phyloP scores from a whole-genome alignment of 2,888 invertebrate genomes.

The Scaptodrosophila latifasciaeformis region DNA sequence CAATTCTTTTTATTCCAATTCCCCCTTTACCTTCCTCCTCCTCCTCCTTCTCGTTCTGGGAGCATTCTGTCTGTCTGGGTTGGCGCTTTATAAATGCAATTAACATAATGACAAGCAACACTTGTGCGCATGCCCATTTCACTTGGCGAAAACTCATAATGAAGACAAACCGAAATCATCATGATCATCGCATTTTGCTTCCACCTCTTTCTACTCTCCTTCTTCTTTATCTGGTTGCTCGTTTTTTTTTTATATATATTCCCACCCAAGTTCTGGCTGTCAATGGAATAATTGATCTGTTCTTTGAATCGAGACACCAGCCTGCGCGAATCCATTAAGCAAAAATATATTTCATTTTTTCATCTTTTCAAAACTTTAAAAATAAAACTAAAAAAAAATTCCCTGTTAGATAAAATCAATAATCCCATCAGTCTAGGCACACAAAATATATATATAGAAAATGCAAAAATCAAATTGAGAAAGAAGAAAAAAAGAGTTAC shows the following conservation, averaged over 20 bases:
- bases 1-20: background rate
- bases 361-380: too few species aligned
- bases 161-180: too few species aligned
- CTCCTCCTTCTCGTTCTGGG: conserved; percentile 6
- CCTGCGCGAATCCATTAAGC: too few species aligned
- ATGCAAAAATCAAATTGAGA: background rate
- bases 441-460: background rate
- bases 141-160: too few species aligned
- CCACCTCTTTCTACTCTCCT: background rate
- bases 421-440: conserved; percentile 1
- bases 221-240: background rate
- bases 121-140: conserved; percentile 69
- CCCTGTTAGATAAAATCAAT: too few species aligned
- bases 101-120: conserved; percentile 70
- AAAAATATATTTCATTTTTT: too few species aligned
- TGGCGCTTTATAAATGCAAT: conserved; percentile 67
- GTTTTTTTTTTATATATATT: too few species aligned
- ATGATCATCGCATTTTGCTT: conserved; percentile 37
- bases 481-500: background rate
- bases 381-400: too few species aligned
- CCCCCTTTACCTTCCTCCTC: background rate
- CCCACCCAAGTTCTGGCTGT: too few species aligned
- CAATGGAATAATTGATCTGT: too few species aligned
- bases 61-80: conserved; percentile 21
- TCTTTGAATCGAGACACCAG: too few species aligned